A percentile compares a stretch with the other conserved stretches of the same genome.
phyloP scores from a whole-genome alignment of 2,888 invertebrate species.

The Chymomyza caudatula region DNA sequence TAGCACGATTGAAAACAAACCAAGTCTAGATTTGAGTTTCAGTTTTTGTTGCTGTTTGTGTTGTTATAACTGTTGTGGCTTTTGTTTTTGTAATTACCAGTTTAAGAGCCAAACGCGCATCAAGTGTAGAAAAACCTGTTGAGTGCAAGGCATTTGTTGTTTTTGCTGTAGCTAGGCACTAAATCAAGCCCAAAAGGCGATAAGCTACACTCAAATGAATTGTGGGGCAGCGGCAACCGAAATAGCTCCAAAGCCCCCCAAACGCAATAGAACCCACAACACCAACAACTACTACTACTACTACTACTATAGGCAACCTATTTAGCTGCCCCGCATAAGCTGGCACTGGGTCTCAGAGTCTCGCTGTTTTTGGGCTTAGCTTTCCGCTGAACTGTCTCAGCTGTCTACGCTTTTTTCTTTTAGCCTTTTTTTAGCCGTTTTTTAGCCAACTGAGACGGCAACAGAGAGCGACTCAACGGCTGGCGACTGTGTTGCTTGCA shows the following conservation, averaged over 20 bases:
- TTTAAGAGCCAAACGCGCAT: slow-evolving; percentile 14
- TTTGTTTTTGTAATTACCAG: neutral
- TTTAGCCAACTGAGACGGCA: too few relatives aligned
- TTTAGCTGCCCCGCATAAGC: neutral
- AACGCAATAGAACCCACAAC: slow-evolving; percentile 12
- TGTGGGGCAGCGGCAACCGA: slow-evolving; percentile 44
- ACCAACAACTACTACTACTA: slow-evolving; percentile 8
- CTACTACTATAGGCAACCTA: slow-evolving; percentile 8
- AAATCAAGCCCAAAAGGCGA: slow-evolving; percentile 69
- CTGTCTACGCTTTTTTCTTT: slow-evolving; percentile 40
- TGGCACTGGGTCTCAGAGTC: neutral
- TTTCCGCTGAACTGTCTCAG: slow-evolving; percentile 42
- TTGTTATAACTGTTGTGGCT: slow-evolving; percentile 15
- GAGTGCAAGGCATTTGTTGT: slow-evolving; percentile 8
- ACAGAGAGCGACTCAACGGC: neutral
- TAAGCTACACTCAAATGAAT: slow-evolving; percentile 62
- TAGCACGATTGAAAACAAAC: neutral
- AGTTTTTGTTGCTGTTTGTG: slow-evolving; percentile 10
- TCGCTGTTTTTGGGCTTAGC: slow-evolving; percentile 20
- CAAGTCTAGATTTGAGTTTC: neutral
- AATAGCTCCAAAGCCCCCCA: slow-evolving; percentile 37
- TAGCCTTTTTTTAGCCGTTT: slow-evolving; percentile 20
- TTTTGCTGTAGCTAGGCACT: slow-evolving; percentile 40
- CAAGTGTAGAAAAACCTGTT: slow-evolving; percentile 33
- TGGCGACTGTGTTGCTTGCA: slow-evolving; percentile 35